Evolutionary conservation across 2,797 vertebrate genomes (phyloP).

Genomic region (Manis pentadactyla): DNA sequence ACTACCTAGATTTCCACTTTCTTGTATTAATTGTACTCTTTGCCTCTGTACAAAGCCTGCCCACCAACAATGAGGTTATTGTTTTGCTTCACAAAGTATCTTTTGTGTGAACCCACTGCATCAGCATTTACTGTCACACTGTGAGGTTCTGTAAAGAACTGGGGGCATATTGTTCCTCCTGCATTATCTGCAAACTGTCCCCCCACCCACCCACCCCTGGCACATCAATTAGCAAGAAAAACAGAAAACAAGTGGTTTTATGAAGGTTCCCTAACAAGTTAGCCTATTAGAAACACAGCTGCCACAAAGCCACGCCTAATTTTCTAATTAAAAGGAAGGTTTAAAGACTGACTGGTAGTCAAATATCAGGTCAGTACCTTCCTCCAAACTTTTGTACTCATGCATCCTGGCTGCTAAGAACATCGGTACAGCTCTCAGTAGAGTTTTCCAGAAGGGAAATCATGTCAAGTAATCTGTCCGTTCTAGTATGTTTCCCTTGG

Average conservation of each 20-base stretch:
- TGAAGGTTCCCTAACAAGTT: constrained; percentile 88
- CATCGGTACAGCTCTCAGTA: constrained; percentile 79
- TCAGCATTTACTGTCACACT: constrained; percentile 87
- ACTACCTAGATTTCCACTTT: constrained; percentile 65
- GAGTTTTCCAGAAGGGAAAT: neutral
- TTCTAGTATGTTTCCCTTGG: neutral
- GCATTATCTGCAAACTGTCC: constrained; percentile 84
- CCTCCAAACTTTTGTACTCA: constrained; percentile 90
- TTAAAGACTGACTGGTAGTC: constrained; percentile 88
- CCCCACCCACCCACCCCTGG: constrained; percentile 78
- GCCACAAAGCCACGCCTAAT: constrained; percentile 90
- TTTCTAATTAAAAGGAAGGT: constrained; percentile 81
- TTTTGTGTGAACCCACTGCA: constrained; percentile 90
- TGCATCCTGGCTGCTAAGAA: constrained; percentile 92
- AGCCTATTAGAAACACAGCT: constrained; percentile 89
- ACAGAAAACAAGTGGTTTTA: constrained; percentile 90
- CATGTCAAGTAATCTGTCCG: neutral
- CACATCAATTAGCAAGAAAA: constrained; percentile 88
- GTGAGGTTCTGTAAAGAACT: constrained; percentile 85
- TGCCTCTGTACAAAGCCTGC: constrained; percentile 88
- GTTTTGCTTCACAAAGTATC: constrained; percentile 90
- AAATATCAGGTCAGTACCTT: constrained; percentile 93
- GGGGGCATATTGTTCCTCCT: constrained; percentile 84
- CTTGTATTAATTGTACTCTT: constrained; percentile 77
- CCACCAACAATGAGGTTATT: constrained; percentile 87